Base-by-base conservation (phyloP, 1,140 invertebrate species). In the Drosophila lacteicornis region DNA sequence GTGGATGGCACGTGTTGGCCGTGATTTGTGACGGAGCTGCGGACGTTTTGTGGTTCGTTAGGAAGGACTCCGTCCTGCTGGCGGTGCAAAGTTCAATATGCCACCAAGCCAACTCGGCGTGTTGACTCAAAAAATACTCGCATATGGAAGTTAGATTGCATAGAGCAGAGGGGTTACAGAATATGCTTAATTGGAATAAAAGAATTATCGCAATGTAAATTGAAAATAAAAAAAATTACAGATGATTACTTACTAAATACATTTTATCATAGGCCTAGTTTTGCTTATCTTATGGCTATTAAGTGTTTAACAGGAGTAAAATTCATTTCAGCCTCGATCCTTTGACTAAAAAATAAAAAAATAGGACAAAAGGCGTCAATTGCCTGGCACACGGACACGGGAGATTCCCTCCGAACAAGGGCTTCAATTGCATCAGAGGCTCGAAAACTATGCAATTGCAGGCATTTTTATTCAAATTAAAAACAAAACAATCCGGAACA, bases 21-120 rank as follows among this genome's bases (percentile, higher is more conserved):
- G 68, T 84, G 84, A 87, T 90, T 87, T 84, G 75, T 62, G 61
- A 46, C 38, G 56, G n/a, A 22, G 15, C 19, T 55, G 61, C 43
- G 55, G 69, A 71, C 66, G 69, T 82, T 76, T 68, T 86, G 82
- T 53, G 84, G 80, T 87, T 87, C 83, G 83, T 87, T 87, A 90
- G 76, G 63, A 63, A 43, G 58, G 55, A 12, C 27, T 43, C 3
- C 36, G 33, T 25, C 66, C 61, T 42, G 55, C 19, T 46, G 62
- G 25, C 53, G 63, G 51, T 69, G 82, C 76, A 82, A 83, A 80
- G 83, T 80, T 86, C 83, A 86, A 86, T 86, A 80, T 74, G 84
- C 59, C 80, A 60, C 27, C 38, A 69, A 56, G 62, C 76, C 38
- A 80, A 74, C 76, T 70, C 49, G 36, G 45, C 25, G 50, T 77